Evolutionary conservation across 2,888 invertebrate genomes (phyloP).

Genomic region (Orchesellides sinensis): DNA sequence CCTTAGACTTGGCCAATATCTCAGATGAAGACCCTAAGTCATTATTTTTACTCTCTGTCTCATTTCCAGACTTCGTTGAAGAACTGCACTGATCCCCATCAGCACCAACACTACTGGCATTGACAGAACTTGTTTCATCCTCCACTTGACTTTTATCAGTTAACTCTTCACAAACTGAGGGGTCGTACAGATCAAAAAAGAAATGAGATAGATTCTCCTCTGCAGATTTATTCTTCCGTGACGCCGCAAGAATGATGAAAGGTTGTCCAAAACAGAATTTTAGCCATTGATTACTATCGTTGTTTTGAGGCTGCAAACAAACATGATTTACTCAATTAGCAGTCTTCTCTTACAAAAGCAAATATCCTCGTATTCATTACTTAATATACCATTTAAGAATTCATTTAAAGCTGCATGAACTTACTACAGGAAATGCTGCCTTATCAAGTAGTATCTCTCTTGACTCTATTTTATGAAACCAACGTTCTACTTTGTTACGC

Average conservation of each 20-base stretch:
- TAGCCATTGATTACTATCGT: conserved; percentile 34
- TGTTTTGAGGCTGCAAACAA: conserved; percentile 23
- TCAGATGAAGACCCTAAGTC: background rate
- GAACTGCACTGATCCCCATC: background rate
- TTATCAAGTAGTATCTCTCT: background rate
- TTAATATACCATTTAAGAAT: background rate
- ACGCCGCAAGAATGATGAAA: conserved; percentile 4
- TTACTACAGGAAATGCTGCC: conserved; percentile 12
- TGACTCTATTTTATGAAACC: conserved; percentile 16
- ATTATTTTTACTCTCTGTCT: background rate
- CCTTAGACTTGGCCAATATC: background rate
- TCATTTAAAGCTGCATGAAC: background rate
- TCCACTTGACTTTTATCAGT: background rate
- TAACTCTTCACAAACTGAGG: background rate
- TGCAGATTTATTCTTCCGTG: background rate
- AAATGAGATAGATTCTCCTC: conserved; percentile 29
- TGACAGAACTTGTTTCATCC: background rate
- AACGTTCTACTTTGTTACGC: conserved; percentile 36
- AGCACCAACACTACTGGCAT: background rate
- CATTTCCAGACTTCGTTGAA: background rate
- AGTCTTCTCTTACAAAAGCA: too few relatives aligned
- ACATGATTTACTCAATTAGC: too few relatives aligned
- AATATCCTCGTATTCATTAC: too few relatives aligned
- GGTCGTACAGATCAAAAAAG: conserved; percentile 44
- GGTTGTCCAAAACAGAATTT: conserved; percentile 55